Base-by-base conservation (phyloP, 1,140 invertebrate species). In the Drosophila serrata region DNA sequence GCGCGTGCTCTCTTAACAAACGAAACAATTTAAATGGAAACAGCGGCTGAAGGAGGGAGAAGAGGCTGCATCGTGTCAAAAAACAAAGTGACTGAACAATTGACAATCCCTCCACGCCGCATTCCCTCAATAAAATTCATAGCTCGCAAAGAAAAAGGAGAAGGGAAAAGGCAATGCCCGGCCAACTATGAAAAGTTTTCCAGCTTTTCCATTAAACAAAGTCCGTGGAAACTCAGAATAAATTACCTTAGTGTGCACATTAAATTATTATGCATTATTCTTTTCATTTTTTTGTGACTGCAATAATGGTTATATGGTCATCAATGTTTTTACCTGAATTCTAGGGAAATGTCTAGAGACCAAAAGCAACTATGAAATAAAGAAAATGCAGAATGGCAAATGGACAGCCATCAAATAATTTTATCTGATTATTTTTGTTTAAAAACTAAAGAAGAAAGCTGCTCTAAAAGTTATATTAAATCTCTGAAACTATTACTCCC, bases 101-200 rank as follows among this genome's bases (percentile, higher is more conserved):
- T 68, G 75, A 42, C 68, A 68, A 56, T 72, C 51, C 27, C 42
- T 31, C 9, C 12, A 22, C 22, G 13, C 59, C 37, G 19, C 39
- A 24, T 43, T 53, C 46, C 39, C 57, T 64, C 74, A 53, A 82
- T 69, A 63, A 82, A 82, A 64, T 68, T 45, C 68, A 82, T 60
- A 35, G 56, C 57, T 64, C 45, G 27, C 9, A 60, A 33, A 22
- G 55, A 42, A 35, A 39, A 37, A 49, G 29, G 31, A 22, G 8
- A 22, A 15, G 24, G n/a, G 42, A 24, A 43, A 22, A 43, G 48
- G 7, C 19, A 11, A 49, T 12, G 43, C 17, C 29, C 17, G 9
- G n/a, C 17, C 6, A 69, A 17, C 13, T n/a, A 37, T 68, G 27
- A 39, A 48, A 24, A 46, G 40, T 24, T 46, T 17, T 17, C 19